phyloP scores from a whole-genome alignment of 2,888 invertebrate species.

The Drosophila emarginata region DNA sequence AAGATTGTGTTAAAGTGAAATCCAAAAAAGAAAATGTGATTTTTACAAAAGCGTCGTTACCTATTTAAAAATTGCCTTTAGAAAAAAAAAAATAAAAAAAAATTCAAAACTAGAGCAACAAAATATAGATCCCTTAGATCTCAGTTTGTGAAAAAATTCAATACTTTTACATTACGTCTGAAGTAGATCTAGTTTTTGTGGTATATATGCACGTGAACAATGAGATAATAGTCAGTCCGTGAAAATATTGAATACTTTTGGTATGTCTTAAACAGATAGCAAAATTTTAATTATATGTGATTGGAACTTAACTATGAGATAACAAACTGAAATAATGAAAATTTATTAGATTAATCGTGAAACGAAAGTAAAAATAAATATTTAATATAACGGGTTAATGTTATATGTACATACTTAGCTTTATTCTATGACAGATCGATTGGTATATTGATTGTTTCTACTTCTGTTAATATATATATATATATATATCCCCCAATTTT shows the following conservation, averaged over 20 bases:
- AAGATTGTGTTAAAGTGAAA: conserved; percentile 6
- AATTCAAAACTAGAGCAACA: not conserved
- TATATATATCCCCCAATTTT: not conserved
- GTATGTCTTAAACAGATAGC: not conserved
- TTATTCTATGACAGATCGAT: too few species aligned
- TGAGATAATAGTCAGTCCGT: not conserved
- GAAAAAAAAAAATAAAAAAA: not conserved
- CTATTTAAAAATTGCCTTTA: not conserved
- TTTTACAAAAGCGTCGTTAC: conserved; percentile 2
- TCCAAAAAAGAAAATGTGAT: not conserved
- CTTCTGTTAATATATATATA: too few species aligned
- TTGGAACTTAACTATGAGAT: too few species aligned
- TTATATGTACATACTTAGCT: too few species aligned
- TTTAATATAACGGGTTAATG: too few species aligned
- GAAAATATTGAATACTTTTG: not conserved
- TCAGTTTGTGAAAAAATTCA: not conserved
- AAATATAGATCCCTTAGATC: not conserved
- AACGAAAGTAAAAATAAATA: too few species aligned
- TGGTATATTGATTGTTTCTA: too few species aligned
- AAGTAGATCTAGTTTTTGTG: too few species aligned
- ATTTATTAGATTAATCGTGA: too few species aligned
- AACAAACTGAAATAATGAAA: too few species aligned
- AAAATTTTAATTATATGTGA: not conserved
- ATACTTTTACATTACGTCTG: too few species aligned
- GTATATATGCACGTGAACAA: not conserved